phyloP scores from a whole-genome alignment of 2,888 invertebrate genomes.

The Lutraria lutraria region DNA sequence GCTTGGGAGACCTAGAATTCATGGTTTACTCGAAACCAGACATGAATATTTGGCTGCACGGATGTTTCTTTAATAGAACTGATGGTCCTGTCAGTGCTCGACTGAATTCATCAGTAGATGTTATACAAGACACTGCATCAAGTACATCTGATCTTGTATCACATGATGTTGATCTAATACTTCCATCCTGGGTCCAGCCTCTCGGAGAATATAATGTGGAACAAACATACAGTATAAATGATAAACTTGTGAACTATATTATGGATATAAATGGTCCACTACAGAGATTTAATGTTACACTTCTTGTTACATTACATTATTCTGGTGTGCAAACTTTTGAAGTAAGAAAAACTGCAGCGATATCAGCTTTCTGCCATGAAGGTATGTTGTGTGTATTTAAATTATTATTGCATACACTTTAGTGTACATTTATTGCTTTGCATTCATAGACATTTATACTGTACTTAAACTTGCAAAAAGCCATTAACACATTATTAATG shows the following conservation, averaged over 20 bases:
- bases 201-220: not conserved
- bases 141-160: not conserved
- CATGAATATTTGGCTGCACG: not conserved
- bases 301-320: constrained; percentile 6
- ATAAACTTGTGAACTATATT: not conserved
- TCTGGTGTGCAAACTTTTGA: not conserved
- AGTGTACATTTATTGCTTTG: no score
- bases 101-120: constrained; percentile 6
- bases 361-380: not conserved
- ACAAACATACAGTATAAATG: not conserved
- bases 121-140: not conserved
- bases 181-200: constrained; percentile 14
- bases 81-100: not conserved
- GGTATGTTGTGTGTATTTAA: not conserved
- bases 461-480: no score
- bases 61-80: constrained; percentile 8
- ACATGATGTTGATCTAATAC: not conserved
- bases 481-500: no score
- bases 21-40: not conserved
- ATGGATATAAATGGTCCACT: not conserved
- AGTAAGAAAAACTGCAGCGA: not conserved
- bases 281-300: not conserved
- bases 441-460: no score
- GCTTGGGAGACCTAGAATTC: not conserved
- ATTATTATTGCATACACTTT: no score